Evolutionary conservation across 2,797 vertebrate species (phyloP).

Genomic region (Fratercula arctica): DNA sequence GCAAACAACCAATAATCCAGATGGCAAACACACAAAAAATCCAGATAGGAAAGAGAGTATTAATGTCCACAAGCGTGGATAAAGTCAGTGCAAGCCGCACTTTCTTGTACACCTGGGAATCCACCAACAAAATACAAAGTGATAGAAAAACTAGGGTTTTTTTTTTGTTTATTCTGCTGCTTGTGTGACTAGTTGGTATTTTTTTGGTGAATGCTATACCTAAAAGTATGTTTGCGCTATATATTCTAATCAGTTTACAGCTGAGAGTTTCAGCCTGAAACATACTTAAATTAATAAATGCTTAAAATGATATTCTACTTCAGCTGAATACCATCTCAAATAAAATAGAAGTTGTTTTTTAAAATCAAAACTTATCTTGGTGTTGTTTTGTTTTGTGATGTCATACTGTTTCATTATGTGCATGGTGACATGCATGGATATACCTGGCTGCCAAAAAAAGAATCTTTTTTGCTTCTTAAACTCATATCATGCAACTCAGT

Average conservation of each 20-base stretch:
- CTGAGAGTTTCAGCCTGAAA: neutral
- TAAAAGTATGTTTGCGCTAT: neutral
- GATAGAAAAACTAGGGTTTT: neutral
- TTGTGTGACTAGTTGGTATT: neutral
- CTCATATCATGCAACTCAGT: neutral
- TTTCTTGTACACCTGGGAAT: neutral
- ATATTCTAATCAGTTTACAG: neutral
- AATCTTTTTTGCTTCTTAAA: neutral
- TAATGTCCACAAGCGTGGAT: neutral
- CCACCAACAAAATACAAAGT: neutral
- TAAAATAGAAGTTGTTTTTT: neutral
- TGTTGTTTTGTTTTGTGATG: neutral
- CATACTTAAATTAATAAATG: neutral
- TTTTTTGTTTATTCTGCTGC: neutral
- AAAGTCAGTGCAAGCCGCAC: neutral
- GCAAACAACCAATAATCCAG: neutral
- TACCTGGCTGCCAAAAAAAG: neutral
- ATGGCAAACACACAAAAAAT: neutral
- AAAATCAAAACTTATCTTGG: neutral
- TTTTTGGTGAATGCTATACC: neutral
- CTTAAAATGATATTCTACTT: neutral
- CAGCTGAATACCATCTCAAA: neutral
- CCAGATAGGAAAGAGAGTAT: neutral
- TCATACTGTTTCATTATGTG: neutral
- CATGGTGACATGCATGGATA: neutral